Percentiles rank a stretch among this genome's conserved stretches.
Conservation (phyloP, 2,113 vertebrate species). For the Turdus rufiventris region DNA sequence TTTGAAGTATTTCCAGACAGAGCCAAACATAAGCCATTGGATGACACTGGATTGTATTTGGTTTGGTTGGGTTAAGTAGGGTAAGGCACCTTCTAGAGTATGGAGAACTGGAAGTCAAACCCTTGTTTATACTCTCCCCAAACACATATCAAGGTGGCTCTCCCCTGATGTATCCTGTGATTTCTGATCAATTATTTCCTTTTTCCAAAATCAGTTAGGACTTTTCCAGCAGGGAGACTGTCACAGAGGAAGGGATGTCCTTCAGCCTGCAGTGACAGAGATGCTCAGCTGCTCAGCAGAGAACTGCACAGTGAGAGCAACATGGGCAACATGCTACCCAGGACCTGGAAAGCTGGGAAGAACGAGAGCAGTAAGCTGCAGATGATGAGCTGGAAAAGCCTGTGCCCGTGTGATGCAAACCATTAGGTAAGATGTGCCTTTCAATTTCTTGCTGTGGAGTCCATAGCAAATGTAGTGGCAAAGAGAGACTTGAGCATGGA, state of each 20-base stretch:
- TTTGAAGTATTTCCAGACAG: neutral
- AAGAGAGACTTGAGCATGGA: rapidly evolving
- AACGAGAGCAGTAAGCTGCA: neutral
- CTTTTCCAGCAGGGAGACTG: neutral
- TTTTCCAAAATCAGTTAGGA: neutral
- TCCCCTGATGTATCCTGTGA: neutral
- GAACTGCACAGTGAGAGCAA: neutral
- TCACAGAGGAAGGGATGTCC: neutral
- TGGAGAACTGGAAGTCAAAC: neutral
- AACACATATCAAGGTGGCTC: neutral
- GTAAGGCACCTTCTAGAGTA: neutral
- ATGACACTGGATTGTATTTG: neutral
- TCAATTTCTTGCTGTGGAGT: neutral
- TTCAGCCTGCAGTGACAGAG: neutral
- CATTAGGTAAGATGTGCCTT: neutral
- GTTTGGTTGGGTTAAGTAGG: neutral
- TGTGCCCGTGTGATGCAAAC: neutral
- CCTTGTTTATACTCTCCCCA: neutral
- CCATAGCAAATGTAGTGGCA: neutral
- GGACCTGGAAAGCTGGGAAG: neutral
- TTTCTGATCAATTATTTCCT: neutral
- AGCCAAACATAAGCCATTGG: neutral
- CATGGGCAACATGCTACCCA: neutral
- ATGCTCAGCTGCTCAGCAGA: neutral
- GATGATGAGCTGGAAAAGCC: neutral